Base-by-base conservation (phyloP, 2,113 vertebrate species). In the Alces alces region DNA sequence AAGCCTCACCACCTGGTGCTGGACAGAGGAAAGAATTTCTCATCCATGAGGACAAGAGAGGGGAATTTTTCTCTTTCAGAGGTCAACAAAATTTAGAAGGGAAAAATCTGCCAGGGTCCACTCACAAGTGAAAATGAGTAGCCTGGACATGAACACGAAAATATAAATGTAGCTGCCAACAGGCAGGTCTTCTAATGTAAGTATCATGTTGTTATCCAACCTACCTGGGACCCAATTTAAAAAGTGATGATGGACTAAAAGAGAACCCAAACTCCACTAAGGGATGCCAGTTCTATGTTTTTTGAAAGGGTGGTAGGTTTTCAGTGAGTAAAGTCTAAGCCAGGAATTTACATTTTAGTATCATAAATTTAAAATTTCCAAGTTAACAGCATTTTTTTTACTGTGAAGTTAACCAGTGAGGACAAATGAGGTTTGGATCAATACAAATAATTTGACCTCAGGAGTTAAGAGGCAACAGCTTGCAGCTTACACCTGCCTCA, bases 121-220 rank as follows among this genome's bases (percentile, higher is more conserved):
- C 28, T 73, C 78, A 84, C 28, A 84, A 96, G 83, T 39, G 94
- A 93, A 98, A 96, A 90, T 80, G 55, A 61, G n/a, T 2, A 90
- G 25, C 73, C 66, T 33, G 33, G 33, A 36, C 3, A 47, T 30
- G 47, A 61, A 43, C 47, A 60, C 33, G 85, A 91, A 91, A 88
- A 60, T 43, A 89, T 43, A 66, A 89, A 89, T 2, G 52, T 8
- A 64, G 76, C 15, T 82, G 25, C 79, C 66, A 45, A 43, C 2
- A 93, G 30, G 28, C 2, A 91, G 88, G 30, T 2, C 43, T 88
- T 85, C 45, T 58, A 55, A 55, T 19, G 64, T 58, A 95, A 54
- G 60, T 83, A 85, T 28, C 55, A 28, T 28, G 39, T 15, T 90
- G 66, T 39, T 36, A 84, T 14, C 27, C 17, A n/a, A 7, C 19